Base-by-base conservation (phyloP, 1,140 invertebrate genomes). In the Coelopa frigida region DNA sequence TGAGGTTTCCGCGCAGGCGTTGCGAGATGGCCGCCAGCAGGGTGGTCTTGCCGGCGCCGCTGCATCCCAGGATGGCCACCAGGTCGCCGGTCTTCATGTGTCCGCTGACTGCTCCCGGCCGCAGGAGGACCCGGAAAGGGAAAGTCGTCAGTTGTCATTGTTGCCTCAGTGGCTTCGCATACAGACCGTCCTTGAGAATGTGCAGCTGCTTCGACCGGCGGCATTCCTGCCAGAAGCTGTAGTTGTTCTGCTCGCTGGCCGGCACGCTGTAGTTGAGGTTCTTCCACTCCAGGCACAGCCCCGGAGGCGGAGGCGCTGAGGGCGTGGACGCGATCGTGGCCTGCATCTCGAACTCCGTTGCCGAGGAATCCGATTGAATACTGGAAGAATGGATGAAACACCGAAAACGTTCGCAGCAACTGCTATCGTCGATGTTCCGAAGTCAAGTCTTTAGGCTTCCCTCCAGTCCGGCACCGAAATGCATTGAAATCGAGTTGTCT, bases 21-120 rank as follows among this genome's bases (percentile, higher is more conserved):
- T 78, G 75, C 58, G 82, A 83, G 49, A 85, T 79, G 3, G 79
- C 77, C 7, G 81, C 79, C 18, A 86, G 63, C 7, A 86, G 56
- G 18, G 82, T 82, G 24, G 83, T 86, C 72, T 85, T 85, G 29
- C 83, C 83, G 32, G 79, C 77, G 10, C 82, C 83, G 73, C 82
- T 84, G 21, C 63, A 57, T 48, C 76, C 76, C 72, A 78, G 72
- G 46, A 78, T 70, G 48, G 75, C 75, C 35, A 77, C 71, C 51
- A 78, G 64, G 56, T 75, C 74, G 40, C 76, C 76, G 3, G 75
- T 76, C 39, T 74, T 71, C 23, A 75, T 68, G 20, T 72, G 62
- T 24, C 76, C 76, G 60, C 70, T 78, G 15, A 76, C 76, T 78
- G 60, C 11, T n/a, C n/a, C n/a, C n/a, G n/a, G n/a, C n/a, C n/a